Evolutionary conservation across 2,797 vertebrate genomes (phyloP).

Genomic region (Phataginus tetradactyla): DNA sequence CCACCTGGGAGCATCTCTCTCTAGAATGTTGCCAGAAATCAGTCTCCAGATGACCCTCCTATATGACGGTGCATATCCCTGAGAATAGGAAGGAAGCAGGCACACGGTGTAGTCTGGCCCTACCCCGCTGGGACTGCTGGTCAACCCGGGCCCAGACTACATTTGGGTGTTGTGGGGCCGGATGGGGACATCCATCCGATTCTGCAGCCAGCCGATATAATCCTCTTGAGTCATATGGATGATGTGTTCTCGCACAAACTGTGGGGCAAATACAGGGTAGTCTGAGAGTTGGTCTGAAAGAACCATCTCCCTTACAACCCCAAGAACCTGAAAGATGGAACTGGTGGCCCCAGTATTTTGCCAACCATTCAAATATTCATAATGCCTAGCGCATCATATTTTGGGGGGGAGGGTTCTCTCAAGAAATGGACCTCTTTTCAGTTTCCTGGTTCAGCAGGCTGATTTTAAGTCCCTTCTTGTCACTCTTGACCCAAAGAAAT

Average conservation of each 20-base stretch:
- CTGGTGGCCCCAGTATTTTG: neutral
- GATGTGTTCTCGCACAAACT: slow-evolving; percentile 88
- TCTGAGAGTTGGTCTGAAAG: neutral
- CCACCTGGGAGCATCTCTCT: neutral
- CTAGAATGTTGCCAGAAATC: neutral
- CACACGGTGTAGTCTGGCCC: accelerated
- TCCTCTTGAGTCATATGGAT: slow-evolving; percentile 87
- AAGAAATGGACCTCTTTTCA: neutral
- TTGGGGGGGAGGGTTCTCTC: neutral
- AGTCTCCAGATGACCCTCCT: neutral
- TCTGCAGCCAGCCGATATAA: slow-evolving; percentile 86
- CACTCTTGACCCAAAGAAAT: neutral
- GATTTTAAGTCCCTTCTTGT: neutral
- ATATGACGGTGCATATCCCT: accelerated
- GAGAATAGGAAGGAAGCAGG: neutral
- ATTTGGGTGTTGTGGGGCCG: slow-evolving; percentile 24
- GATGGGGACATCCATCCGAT: slow-evolving; percentile 69
- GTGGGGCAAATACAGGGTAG: slow-evolving; percentile 57
- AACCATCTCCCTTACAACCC: no score
- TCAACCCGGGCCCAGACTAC: neutral
- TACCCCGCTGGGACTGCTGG: slow-evolving; percentile 42
- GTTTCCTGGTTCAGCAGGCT: neutral
- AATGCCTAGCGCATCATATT: neutral
- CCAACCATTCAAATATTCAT: neutral
- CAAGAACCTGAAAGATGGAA: neutral